A percentile compares a stretch with the other conserved stretches of the same genome.
These are phyloP conservation scores for Montifringilla adamsi DNA, from an alignment of 2,113 vertebrate genomes.

Conservation along the genomic window DNA sequence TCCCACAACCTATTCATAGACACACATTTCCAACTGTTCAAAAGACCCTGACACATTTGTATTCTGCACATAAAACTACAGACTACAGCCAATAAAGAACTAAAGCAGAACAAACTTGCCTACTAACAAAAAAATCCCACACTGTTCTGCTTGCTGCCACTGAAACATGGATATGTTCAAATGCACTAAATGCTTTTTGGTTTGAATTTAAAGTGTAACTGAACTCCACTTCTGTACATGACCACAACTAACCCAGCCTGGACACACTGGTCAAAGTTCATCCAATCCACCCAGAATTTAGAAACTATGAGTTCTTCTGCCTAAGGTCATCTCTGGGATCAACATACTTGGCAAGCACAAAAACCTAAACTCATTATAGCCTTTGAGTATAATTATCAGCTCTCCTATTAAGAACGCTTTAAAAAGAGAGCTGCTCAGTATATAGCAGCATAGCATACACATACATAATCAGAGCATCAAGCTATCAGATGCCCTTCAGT, in stretches of 20 bases:
- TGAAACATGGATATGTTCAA: not conserved
- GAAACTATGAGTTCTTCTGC: not conserved
- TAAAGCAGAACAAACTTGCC: conserved; percentile 20
- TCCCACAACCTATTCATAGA: conserved; percentile 48
- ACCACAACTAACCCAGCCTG: not conserved
- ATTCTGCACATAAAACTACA: conserved; percentile 39
- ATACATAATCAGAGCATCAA: not conserved
- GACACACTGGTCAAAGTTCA: not conserved
- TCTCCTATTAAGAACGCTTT: not conserved
- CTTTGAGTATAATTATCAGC: not conserved
- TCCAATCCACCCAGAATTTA: not conserved
- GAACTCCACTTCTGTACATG: not conserved
- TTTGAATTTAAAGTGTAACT: not conserved
- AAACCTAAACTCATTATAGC: not conserved
- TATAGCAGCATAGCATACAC: not conserved
- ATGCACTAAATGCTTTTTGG: not conserved
- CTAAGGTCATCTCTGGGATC: not conserved
- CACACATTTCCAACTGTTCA: conserved; percentile 31
- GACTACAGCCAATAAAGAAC: conserved; percentile 25
- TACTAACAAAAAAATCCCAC: not conserved
- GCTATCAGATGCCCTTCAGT: not conserved
- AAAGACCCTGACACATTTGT: conserved; percentile 55
- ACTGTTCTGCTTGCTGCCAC: not conserved
- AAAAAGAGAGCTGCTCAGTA: not conserved
- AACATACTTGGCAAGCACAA: not conserved